Base-by-base conservation (phyloP, 1,140 invertebrate species). In the Hermatobates lingyangjiaoensis region DNA sequence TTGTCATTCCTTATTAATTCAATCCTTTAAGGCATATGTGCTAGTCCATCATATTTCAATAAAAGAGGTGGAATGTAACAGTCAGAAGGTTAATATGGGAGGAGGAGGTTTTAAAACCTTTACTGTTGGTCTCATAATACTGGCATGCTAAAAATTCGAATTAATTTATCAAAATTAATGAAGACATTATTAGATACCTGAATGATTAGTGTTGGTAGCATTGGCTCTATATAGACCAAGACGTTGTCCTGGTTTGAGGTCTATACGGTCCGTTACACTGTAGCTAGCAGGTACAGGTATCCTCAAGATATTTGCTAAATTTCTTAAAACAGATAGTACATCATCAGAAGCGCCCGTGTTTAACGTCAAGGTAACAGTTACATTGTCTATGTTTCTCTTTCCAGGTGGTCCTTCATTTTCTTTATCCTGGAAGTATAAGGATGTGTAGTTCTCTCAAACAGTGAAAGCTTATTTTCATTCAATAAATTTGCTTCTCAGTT, bases 341-440 rank as follows among this genome's bases (percentile, higher is more conserved):
- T 96, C 88, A 68, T 94, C 87, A 12, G 89, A 86, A 48, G 87
- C 86, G 51, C 80, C 77, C 50, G 87, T 85, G 10, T 86, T 88
- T 27, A 94, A 66, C 4, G 90, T 95, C 54, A 97, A 68, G 4
- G 90, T 94, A 12, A 96, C 88, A 23, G 88, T 89, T 40, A 95
- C 84, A 69, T 93, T 87, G 48, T 57, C 52, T 34, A 53, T 48
- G 44, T 50, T 27, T 55, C 55, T 48, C 48, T 54, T 40, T 24
- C 53, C 34, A 46, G 50, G 48, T 45, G 25, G 45, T 21, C 56
- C 53, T 52, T 56, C 56, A 52, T 62, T 62, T 56, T 60, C 60
- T 52, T 62, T 62, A 50, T 62, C 60, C 56, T 59, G 50, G 7
- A 51, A 47, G 21, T 42, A 49, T 39, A 46, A n/a, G n/a, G n/a